Percentiles rank a stretch among this genome's conserved stretches.
Evolutionary conservation across 2,888 invertebrate genomes (phyloP).

Genomic region (Apotomis capreana): DNA sequence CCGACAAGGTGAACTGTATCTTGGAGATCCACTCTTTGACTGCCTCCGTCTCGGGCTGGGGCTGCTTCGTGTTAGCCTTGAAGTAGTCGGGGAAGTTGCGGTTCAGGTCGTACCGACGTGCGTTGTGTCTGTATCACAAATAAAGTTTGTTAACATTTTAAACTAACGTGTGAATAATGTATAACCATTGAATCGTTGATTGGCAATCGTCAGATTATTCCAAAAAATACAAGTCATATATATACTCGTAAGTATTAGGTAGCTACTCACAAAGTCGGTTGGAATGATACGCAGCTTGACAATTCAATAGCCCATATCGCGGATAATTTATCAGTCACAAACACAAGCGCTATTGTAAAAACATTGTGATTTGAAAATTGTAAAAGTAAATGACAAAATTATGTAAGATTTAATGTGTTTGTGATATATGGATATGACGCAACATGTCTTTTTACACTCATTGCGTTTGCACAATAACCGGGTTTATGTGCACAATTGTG

Average conservation of each 20-base stretch:
- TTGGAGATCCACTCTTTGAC: constrained; percentile 97
- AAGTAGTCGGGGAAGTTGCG: constrained; percentile 98
- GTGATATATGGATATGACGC: constrained; percentile 10
- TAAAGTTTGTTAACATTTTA: background rate
- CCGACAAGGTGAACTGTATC: constrained; percentile 96
- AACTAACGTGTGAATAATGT: no score
- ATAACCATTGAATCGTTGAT: no score
- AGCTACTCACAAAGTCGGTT: no score
- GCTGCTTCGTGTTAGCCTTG: constrained; percentile 92
- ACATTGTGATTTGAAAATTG: constrained; percentile 13
- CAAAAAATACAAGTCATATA: no score
- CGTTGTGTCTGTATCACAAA: constrained; percentile 87
- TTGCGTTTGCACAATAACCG: constrained; percentile 31
- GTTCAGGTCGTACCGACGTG: constrained; percentile 95
- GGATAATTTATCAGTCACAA: background rate
- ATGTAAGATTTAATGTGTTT: constrained; percentile 9
- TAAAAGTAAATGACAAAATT: constrained; percentile 23
- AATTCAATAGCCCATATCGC: constrained; percentile 1
- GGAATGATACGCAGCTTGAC: background rate
- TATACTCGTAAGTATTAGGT: no score
- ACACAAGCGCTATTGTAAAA: constrained; percentile 23
- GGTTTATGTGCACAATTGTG: constrained; percentile 17
- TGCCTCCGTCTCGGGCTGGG: constrained; percentile 97
- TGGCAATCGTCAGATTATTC: no score
- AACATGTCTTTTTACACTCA: constrained; percentile 29